phyloP scores from a whole-genome alignment of 2,113 vertebrate genomes.

The Aptenodytes patagonicus region DNA sequence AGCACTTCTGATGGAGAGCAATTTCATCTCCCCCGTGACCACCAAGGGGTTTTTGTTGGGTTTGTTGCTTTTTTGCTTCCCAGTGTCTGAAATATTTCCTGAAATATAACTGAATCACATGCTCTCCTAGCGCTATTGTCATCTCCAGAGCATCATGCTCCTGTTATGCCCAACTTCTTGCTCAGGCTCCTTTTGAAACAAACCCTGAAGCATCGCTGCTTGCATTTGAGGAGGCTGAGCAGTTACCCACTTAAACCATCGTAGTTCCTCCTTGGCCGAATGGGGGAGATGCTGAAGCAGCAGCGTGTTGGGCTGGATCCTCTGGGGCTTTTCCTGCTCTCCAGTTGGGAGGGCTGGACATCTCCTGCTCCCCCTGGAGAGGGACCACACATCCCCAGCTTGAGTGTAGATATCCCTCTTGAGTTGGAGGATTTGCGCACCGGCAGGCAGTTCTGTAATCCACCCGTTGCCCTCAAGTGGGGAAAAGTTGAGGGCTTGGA shows the following conservation, averaged over 20 bases:
- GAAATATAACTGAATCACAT: neutral
- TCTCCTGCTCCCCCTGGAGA: neutral
- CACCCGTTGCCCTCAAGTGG: neutral
- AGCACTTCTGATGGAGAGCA: neutral
- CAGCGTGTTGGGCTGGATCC: neutral
- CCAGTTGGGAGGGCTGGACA: neutral
- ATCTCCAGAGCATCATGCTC: neutral
- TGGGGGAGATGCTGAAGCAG: neutral
- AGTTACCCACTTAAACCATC: neutral
- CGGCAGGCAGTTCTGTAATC: neutral
- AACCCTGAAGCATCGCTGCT: neutral
- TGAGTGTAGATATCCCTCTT: neutral
- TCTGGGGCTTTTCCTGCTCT: neutral
- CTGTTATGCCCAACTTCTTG: neutral
- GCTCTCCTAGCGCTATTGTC: neutral
- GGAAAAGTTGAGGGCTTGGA: neutral
- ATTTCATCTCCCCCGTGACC: neutral
- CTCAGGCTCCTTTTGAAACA: neutral
- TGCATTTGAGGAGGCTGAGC: neutral
- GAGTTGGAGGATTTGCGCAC: neutral
- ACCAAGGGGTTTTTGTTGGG: neutral
- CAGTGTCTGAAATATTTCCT: neutral
- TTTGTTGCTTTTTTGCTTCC: neutral
- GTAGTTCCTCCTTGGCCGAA: fast-evolving
- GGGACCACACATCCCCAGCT: no score